Evolutionary conservation across 2,888 invertebrate species (phyloP).

Genomic region (Barypeithes pellucidus): DNA sequence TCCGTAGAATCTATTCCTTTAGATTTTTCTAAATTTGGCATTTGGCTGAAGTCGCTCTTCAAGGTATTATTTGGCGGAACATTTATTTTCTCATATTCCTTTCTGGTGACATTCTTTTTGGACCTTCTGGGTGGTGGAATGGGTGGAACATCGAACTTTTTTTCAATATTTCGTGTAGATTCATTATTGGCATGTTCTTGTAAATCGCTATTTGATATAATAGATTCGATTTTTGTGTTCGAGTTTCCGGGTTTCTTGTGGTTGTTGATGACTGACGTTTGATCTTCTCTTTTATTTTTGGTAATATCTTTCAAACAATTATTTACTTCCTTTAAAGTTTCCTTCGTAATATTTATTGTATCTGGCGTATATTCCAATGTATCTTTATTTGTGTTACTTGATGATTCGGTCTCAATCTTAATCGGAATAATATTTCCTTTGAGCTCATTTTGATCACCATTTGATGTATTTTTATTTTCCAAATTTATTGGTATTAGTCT

Average conservation of each 20-base stretch:
- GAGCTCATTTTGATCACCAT: neutral
- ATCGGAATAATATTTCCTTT: constrained; percentile 17
- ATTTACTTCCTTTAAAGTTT: constrained; percentile 12
- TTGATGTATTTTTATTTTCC: neutral
- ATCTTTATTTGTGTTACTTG: neutral
- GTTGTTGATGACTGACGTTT: neutral
- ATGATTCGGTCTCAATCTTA: constrained; percentile 4
- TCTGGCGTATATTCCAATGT: neutral
- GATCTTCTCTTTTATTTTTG: neutral
- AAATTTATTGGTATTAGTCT: constrained; percentile 11
- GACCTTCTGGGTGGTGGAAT: constrained; percentile 8
- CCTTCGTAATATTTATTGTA: neutral
- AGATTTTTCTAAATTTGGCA: neutral
- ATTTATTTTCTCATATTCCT: constrained; percentile 4
- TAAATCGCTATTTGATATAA: no score
- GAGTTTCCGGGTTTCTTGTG: neutral
- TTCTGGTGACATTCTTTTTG: constrained; percentile 8
- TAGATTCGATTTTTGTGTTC: neutral
- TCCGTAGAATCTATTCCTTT: neutral
- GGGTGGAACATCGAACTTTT: neutral
- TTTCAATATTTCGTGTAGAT: neutral
- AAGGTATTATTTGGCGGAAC: neutral
- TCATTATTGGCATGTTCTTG: neutral
- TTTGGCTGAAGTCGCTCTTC: neutral
- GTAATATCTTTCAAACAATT: constrained; percentile 6